Percentiles rank a stretch among this genome's conserved stretches.
Evolutionary conservation across 1,140 invertebrate species (phyloP).

Genomic region (Euglossa dilemma): DNA sequence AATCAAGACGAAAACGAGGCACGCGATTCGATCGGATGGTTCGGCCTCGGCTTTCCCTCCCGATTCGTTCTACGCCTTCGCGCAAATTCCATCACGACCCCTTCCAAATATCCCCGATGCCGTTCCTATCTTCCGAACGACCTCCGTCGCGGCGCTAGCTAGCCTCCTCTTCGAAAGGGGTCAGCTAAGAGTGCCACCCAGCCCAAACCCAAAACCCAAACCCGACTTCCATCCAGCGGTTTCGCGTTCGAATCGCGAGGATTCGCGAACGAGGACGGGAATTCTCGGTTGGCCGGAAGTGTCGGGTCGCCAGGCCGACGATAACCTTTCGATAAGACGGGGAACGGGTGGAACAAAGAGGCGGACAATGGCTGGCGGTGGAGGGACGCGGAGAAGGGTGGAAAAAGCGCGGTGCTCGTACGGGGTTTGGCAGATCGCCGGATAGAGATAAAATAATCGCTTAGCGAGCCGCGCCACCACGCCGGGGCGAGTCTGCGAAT

Average conservation of each 20-base stretch:
- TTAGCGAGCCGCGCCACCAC: constrained; percentile 70
- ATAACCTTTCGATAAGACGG: constrained; percentile 38
- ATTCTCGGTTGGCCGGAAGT: neutral
- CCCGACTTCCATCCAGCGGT: too few relatives aligned
- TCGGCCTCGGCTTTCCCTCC: neutral
- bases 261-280: neutral
- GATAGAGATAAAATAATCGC: constrained; percentile 79
- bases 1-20: neutral
- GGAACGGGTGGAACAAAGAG: constrained; percentile 1
- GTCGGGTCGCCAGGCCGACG: neutral
- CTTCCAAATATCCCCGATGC: neutral
- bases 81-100: neutral
- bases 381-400: neutral
- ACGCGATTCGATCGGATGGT: neutral
- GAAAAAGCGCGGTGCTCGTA: constrained; percentile 45
- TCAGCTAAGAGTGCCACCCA: too few relatives aligned
- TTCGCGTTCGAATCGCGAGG: neutral
- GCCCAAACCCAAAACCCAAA: too few relatives aligned
- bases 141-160: too few relatives aligned
- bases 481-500: constrained; percentile 65
- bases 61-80: neutral
- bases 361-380: neutral
- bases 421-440: constrained; percentile 77
- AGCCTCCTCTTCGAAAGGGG: too few relatives aligned
- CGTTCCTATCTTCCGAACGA: neutral